Evolutionary conservation across 2,113 vertebrate species (phyloP), one percentile per base, ranked within the genome.

Genomic region (Anseranas semipalmata): DNA sequence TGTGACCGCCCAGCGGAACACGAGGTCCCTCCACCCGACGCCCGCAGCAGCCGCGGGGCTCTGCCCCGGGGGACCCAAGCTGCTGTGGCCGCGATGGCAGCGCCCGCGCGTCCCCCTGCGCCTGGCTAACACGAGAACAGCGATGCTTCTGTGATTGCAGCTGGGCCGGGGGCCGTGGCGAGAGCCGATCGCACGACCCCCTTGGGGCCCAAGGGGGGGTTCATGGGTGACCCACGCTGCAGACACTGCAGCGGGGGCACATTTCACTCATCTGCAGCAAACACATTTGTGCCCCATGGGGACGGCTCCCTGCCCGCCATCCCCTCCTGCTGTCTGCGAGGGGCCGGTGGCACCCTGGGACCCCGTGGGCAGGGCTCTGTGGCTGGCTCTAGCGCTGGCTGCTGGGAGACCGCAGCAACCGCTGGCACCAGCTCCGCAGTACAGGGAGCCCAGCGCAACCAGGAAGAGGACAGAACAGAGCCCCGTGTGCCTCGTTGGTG

Each of bases 21-120:
- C 2, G 33, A 35, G 30, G 52, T 52, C 72, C 35, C 53, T 48
- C 2, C 10, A 32, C 32, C 39, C 79, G 32, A 3, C 0, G 0
- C 21, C 35, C 1, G 0, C 1, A 18, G 52, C 63, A 0, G 7
- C 32, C 77, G 15, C 5, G 0, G 55, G 63, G 39, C 75, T 46
- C 8, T 25, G 35, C 33, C n/a, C n/a, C 33, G 22, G 6, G n/a
- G 58, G 21, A 18, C 20, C 33, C 33, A 41, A 41, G 41, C 41
- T 41, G 41, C 41, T 41, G 41, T 12, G 12, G 9, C 41, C 41
- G 12, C 41, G 13, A 20, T 20, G 67, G 48, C 4, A 3, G 46
- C 33, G 37, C 12, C 59, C 24, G 4, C 0, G 2, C 0, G 0
- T 3, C 12, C 52, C n/a, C 25, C 21, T 37, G 3, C 0, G 35